A percentile compares a stretch with the other conserved stretches of the same genome.
Conservation (phyloP, 2,113 vertebrate genomes). For the Orthonyx spaldingii region DNA sequence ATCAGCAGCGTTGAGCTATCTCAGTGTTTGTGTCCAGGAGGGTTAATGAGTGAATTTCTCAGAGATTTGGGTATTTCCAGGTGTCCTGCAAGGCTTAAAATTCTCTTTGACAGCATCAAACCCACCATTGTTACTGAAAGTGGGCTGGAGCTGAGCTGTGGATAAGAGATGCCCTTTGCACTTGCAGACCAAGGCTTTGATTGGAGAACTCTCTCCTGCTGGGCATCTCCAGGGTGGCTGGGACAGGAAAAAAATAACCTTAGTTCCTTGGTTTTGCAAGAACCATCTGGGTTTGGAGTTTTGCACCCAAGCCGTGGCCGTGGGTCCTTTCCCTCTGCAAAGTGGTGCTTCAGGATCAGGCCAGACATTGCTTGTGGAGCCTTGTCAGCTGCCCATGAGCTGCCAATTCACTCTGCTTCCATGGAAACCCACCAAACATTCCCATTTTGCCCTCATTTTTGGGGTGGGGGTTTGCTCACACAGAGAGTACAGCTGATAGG, state of each 20-base stretch:
- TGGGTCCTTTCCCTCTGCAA: not conserved
- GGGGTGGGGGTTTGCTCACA: not conserved
- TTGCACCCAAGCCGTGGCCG: not conserved
- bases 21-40: not conserved
- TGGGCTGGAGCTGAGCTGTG: not conserved
- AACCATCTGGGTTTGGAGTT: not conserved
- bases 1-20: not conserved
- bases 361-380: rapidly evolving
- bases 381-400: not conserved
- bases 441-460: not conserved
- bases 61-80: not conserved
- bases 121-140: not conserved
- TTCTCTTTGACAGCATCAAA: not conserved
- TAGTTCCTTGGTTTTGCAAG: not conserved
- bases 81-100: not conserved
- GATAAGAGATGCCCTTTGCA: not conserved
- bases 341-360: not conserved
- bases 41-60: not conserved
- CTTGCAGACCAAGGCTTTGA: not conserved
- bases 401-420: not conserved
- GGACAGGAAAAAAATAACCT: not conserved
- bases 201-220: not conserved
- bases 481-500: not conserved
- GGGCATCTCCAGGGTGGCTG: not conserved
- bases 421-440: not conserved